Evolutionary conservation across 2,797 vertebrate species (phyloP), one percentile per base, ranked within the genome.

Genomic region (Vultur gryphus): DNA sequence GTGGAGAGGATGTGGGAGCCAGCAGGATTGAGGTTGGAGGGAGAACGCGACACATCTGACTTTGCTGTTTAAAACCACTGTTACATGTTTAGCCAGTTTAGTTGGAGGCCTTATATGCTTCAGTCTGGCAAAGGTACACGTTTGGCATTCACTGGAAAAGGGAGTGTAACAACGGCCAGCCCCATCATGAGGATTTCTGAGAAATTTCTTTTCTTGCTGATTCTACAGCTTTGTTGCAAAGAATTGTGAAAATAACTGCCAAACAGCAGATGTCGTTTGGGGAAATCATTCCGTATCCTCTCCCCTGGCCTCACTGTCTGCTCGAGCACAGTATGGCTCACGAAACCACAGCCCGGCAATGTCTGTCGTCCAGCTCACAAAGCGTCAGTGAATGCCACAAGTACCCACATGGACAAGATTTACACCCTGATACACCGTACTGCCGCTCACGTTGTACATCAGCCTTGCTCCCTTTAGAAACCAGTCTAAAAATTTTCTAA

Each of bases 391-490:
- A 24, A 4, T 62, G 39, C 26, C 43, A 10, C 13, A 1, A 18
- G 41, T 18, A 31, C 43, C 29, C 41, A 7, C 7, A 1, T 1
- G 5, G 7, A 13, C 37, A 11, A 11, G 24, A 23, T 37, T n/a
- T 13, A 31, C 1, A 0, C 28, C 29, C 58, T 5, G 31, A 12
- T 10, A 15, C 44, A 3, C 14, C 0, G 1, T 21, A 4, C 28
- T n/a, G 59, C 54, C 2, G 4, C 20, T 37, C 3, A 1, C 28
- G n/a, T 28, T 6, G 15, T 37, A 9, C 52, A 8, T 15, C 8
- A 8, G 51, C 59, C 25, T 26, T 9, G 10, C 52, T 58, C 33
- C 61, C 61, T 54, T 43, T 13, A 20, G 54, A 33, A 80, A 69
- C 15, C 41, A 29, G 41, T 3, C 26, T 25, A 11, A 46, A 65